A percentile compares a stretch with the other conserved stretches of the same genome.
These are phyloP conservation scores for Onychostruthus taczanowskii DNA, from an alignment of 2,113 vertebrate genomes.

Conservation along the genomic window DNA sequence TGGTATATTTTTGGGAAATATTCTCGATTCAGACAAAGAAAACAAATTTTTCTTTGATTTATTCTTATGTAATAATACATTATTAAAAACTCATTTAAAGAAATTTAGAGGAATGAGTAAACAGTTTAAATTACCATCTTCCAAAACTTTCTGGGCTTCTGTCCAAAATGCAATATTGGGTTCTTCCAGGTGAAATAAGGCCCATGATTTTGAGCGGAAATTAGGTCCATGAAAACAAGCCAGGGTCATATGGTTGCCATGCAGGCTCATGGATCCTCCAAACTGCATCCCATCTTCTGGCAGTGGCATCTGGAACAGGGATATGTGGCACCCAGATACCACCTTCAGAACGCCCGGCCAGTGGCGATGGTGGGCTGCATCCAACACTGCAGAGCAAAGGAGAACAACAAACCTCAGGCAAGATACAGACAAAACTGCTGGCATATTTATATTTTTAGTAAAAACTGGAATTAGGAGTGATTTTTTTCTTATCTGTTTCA, in stretches of 20 bases:
- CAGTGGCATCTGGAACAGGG: slow-evolving; percentile 93
- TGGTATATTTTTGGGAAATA: background rate
- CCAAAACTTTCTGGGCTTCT: slow-evolving; percentile 97
- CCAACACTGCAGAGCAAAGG: slow-evolving; percentile 79
- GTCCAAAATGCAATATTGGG: slow-evolving; percentile 99
- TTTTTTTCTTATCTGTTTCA: background rate
- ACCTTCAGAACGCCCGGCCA: slow-evolving; percentile 96
- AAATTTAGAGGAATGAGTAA: background rate
- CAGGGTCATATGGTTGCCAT: slow-evolving; percentile 97
- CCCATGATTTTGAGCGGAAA: slow-evolving; percentile 98
- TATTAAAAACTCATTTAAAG: background rate
- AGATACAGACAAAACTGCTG: background rate
- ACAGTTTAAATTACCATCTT: slow-evolving; percentile 83
- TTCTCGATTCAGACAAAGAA: background rate
- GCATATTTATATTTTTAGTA: background rate
- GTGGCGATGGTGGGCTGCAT: slow-evolving; percentile 94
- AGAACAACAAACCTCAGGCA: background rate
- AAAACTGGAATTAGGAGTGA: background rate
- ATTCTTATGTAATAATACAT: background rate
- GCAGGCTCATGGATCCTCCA: slow-evolving; percentile 96
- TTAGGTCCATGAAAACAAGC: slow-evolving; percentile 98
- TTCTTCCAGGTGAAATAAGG: slow-evolving; percentile 96
- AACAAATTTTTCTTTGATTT: background rate
- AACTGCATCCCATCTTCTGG: slow-evolving; percentile 96
- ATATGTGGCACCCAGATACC: slow-evolving; percentile 95